These are phyloP conservation scores for Mixornis gularis DNA, from an alignment of 2,113 vertebrate genomes.

Conservation along the genomic window DNA sequence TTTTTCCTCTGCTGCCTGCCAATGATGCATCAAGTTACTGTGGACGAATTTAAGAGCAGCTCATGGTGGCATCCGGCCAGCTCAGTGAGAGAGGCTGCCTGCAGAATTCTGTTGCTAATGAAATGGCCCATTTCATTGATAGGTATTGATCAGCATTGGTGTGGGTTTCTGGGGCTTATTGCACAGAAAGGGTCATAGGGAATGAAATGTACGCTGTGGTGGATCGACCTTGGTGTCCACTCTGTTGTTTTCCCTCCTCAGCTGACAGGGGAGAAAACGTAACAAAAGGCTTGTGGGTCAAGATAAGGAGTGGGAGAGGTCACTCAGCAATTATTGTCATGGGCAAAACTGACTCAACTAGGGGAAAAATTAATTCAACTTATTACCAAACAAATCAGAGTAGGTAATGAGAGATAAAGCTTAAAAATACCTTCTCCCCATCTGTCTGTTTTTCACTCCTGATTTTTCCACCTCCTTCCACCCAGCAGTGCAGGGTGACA, in stretches of 20 bases:
- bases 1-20: neutral
- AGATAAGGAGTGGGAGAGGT: neutral
- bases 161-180: neutral
- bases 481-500: rapidly evolving
- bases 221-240: neutral
- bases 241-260: neutral
- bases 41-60: neutral
- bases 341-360: rapidly evolving
- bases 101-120: neutral
- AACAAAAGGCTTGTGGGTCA: rapidly evolving
- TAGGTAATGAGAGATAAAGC: neutral
- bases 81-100: neutral
- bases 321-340: neutral
- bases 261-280: neutral
- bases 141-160: neutral
- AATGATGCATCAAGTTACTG: neutral
- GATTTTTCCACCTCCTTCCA: neutral
- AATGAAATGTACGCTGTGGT: neutral
- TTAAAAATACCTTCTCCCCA: neutral
- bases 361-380: neutral
- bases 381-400: neutral
- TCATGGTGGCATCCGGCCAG: neutral
- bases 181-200: neutral
- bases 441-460: neutral
- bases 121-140: neutral